Percentiles rank a stretch among this genome's conserved stretches.
Conservation (phyloP, 2,888 invertebrate genomes). For the Seladonia tumulorum region DNA sequence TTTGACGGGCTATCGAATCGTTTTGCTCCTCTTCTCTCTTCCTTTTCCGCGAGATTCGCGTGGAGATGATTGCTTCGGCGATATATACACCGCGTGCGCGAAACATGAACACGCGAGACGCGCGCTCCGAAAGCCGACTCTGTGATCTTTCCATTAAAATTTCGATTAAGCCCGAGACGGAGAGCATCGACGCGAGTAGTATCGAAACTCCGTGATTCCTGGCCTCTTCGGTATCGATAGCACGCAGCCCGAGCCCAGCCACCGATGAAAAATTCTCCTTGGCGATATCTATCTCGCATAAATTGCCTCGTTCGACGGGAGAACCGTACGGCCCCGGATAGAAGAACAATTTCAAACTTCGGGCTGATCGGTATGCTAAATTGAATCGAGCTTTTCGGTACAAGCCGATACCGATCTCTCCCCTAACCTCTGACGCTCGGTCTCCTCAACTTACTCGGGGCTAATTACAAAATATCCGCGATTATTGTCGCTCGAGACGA, state of each 20-base stretch:
- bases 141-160: slow-evolving; percentile 78
- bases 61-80: slow-evolving; percentile 18
- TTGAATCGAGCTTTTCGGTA: not conserved
- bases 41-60: slow-evolving; percentile 1
- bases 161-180: slow-evolving; percentile 69
- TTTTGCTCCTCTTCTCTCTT: slow-evolving; percentile 20
- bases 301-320: slow-evolving; percentile 1
- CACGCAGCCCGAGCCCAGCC: not conserved
- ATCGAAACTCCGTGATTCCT: slow-evolving; percentile 48
- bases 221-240: slow-evolving; percentile 41
- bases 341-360: slow-evolving; percentile 8
- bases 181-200: slow-evolving; percentile 22
- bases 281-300: not conserved
- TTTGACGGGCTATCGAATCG: slow-evolving; percentile 1
- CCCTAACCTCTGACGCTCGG: not conserved
- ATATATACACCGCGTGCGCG: not conserved
- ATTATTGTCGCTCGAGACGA: not conserved
- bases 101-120: not conserved
- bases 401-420: not conserved
- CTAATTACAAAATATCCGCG: not conserved
- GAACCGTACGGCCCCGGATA: not conserved
- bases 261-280: slow-evolving; percentile 24
- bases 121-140: slow-evolving; percentile 44
- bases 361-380: not conserved
- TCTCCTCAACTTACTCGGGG: not conserved